Base-by-base conservation (phyloP, 1,140 invertebrate species). In the Ostrea denselamellosa region DNA sequence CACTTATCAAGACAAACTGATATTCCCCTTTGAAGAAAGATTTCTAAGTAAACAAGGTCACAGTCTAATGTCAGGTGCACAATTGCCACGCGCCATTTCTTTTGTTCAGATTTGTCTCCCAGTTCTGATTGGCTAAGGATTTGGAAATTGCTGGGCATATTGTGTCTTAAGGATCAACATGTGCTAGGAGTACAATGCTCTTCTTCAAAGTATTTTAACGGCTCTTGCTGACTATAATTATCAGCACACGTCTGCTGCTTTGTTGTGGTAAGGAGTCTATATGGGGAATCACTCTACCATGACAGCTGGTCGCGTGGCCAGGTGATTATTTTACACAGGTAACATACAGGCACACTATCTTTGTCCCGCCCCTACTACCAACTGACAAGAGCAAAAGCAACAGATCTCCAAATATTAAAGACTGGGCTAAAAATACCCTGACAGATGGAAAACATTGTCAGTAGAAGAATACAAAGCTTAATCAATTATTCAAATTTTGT, bases 281-380 rank as follows among this genome's bases (percentile, higher is more conserved):
- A 71, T 34, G 25, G 28, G 68, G 68, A 71, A 34, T 71, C 68
- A 71, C 68, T 71, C 68, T 71, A 71, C 25, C 68, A 52, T 86
- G 85, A 86, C 34, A 34, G 52, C 51, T 86, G 85, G 44, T 82
- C 28, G 56, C 34, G 19, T 56, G 85, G 17, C 71, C 85, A 86
- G 85, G 85, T 86, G 85, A 82, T 86, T 25, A 65, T 85, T 25
- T 71, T 51, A 51, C 44, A 85, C 58, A 65, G 65, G 65, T 56
- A 53, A 85, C 17, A 56, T 85, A 34, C 25, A 28, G 25, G 25
- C 10, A n/a, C 53, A 8, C 25, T 28, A 71, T 71, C 28, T 71
- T 28, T 28, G 68, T 25, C 28, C 68, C 68, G 25, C 68, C 68
- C 68, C 68, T 34, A 10, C 68, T 14, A 28, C 68, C 8, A 25